Percentiles rank a stretch among this genome's conserved stretches.
Evolutionary conservation across 2,113 vertebrate species (phyloP).

Genomic region (Myrmecobius fasciatus): DNA sequence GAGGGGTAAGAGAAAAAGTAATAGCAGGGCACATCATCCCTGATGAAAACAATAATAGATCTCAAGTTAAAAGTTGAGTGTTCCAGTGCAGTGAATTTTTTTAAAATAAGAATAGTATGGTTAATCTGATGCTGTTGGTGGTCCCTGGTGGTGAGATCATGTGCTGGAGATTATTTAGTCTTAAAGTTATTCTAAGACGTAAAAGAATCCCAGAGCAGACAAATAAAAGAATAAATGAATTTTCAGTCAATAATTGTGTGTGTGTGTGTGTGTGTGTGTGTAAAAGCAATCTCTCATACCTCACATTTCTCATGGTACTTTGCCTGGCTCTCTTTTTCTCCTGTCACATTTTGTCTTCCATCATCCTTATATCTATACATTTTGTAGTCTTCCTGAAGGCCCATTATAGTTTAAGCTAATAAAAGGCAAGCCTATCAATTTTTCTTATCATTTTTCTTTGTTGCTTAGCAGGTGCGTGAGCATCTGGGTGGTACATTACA

Average conservation of each 20-base stretch:
- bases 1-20: background rate
- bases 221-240: background rate
- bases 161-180: background rate
- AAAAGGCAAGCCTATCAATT: background rate
- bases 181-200: background rate
- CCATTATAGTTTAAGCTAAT: background rate
- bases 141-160: background rate
- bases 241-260: background rate
- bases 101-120: background rate
- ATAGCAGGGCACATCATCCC: fast-evolving
- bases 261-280: background rate
- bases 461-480: background rate
- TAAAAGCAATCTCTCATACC: background rate
- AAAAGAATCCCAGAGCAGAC: background rate
- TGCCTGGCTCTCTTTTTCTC: background rate
- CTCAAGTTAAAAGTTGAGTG: background rate
- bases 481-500: no score
- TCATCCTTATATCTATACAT: background rate
- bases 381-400: background rate
- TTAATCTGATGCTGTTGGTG: background rate
- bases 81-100: background rate
- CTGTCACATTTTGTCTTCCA: background rate
- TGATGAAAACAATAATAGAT: background rate
- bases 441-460: background rate
- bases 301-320: background rate